Evolutionary conservation across 2,797 vertebrate species (phyloP).

Genomic region (Hypotaenidia okinawae): DNA sequence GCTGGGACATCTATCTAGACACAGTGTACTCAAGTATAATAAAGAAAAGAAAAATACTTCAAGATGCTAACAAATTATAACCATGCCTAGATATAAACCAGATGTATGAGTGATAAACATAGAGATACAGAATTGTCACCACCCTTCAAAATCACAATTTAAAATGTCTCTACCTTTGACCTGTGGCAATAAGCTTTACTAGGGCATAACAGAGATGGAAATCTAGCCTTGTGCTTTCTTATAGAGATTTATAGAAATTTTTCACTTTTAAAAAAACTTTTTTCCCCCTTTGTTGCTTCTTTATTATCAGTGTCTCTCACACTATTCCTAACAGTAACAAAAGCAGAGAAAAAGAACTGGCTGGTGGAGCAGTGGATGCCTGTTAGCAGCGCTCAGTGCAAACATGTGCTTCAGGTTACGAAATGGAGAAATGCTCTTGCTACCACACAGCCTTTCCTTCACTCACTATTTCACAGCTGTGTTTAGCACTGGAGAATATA

Average conservation of each 20-base stretch:
- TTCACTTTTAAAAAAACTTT: neutral
- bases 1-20: conserved; percentile 33
- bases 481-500: conserved; percentile 43
- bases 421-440: conserved; percentile 5
- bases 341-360: neutral
- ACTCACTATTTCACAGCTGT: conserved; percentile 47
- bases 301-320: neutral
- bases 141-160: conserved; percentile 56
- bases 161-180: conserved; percentile 44
- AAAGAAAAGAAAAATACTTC: conserved; percentile 69
- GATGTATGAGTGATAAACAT: conserved; percentile 67
- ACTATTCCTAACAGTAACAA: neutral
- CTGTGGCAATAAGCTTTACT: neutral
- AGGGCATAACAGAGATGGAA: neutral
- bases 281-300: neutral
- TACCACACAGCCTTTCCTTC: conserved; percentile 1
- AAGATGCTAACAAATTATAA: conserved; percentile 67
- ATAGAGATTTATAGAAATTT: neutral
- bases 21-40: conserved; percentile 35
- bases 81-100: conserved; percentile 58
- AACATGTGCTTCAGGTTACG: conserved; percentile 53
- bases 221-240: neutral
- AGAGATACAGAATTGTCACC: conserved; percentile 66
- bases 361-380: neutral
- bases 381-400: neutral